A percentile compares a stretch with the other conserved stretches of the same genome.
Conservation (phyloP, 2,888 invertebrate species). For the Nasonovia ribisnigri region DNA sequence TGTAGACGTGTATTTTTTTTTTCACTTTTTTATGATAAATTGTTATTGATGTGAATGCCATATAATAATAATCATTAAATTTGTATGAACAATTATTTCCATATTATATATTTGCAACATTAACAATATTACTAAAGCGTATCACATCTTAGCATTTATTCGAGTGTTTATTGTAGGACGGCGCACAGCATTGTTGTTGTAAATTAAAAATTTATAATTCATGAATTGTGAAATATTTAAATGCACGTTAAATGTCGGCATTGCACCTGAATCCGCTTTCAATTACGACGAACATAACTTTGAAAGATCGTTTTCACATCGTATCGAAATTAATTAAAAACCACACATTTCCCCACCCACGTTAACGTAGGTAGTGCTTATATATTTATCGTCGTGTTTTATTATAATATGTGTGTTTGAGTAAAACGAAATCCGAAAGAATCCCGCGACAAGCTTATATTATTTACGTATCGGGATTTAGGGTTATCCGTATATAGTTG, state of each 20-base stretch:
- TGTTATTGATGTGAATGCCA: neutral
- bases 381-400: neutral
- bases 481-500: neutral
- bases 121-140: neutral
- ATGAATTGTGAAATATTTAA: slow-evolving; percentile 26
- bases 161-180: neutral
- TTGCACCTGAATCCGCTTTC: neutral
- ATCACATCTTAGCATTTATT: neutral
- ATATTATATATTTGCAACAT: neutral
- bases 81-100: neutral
- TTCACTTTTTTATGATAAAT: neutral
- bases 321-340: slow-evolving; percentile 21
- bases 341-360: neutral
- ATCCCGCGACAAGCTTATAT: neutral
- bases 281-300: neutral
- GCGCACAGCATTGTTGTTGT: neutral
- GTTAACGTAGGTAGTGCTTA: neutral
- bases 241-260: neutral
- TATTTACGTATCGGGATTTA: neutral
- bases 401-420: neutral
- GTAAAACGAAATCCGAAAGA: neutral
- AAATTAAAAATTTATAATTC: slow-evolving; percentile 24
- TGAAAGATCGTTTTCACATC: neutral
- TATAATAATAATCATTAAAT: no score
- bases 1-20: neutral